phyloP scores from a whole-genome alignment of 2,113 vertebrate genomes.

The Silurus meridionalis region DNA sequence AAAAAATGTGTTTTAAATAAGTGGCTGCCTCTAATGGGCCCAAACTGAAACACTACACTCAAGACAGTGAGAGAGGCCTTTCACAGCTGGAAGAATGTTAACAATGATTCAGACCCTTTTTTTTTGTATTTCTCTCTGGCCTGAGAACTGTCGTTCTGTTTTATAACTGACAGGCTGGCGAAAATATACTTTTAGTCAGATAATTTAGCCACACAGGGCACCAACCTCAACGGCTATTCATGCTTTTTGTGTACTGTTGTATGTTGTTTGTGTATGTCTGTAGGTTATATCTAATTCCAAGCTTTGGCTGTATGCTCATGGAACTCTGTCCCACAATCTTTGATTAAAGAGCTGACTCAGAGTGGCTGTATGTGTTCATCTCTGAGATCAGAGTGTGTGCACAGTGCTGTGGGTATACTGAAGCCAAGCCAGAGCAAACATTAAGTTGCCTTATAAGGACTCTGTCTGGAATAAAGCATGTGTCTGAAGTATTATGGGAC shows the following conservation, averaged over 20 bases:
- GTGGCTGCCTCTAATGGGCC: slow-evolving; percentile 71
- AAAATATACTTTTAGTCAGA: slow-evolving; percentile 23
- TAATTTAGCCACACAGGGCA: neutral
- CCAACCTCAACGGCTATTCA: neutral
- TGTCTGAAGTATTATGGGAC: slow-evolving; percentile 62
- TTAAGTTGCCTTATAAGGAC: slow-evolving; percentile 75
- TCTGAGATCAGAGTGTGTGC: slow-evolving; percentile 50
- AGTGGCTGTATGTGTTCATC: slow-evolving; percentile 33
- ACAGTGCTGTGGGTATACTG: slow-evolving; percentile 60
- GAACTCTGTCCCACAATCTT: slow-evolving; percentile 53
- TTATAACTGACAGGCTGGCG: slow-evolving; percentile 22
- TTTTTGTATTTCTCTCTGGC: neutral
- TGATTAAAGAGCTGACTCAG: slow-evolving; percentile 52
- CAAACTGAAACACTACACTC: slow-evolving; percentile 74
- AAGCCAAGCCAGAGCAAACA: slow-evolving; percentile 74
- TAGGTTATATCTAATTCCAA: neutral
- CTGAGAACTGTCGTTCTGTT: neutral
- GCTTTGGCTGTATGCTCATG: slow-evolving; percentile 15
- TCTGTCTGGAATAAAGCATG: slow-evolving; percentile 67
- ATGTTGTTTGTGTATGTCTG: slow-evolving; percentile 6
- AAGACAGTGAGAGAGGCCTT: slow-evolving; percentile 58
- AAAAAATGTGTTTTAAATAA: slow-evolving; percentile 75
- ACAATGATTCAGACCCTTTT: slow-evolving; percentile 45
- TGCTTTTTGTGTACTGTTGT: neutral
- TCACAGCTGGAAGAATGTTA: slow-evolving; percentile 75